These are phyloP conservation scores for Alethe diademata DNA, from an alignment of 2,113 vertebrate genomes.

Conservation along the genomic window DNA sequence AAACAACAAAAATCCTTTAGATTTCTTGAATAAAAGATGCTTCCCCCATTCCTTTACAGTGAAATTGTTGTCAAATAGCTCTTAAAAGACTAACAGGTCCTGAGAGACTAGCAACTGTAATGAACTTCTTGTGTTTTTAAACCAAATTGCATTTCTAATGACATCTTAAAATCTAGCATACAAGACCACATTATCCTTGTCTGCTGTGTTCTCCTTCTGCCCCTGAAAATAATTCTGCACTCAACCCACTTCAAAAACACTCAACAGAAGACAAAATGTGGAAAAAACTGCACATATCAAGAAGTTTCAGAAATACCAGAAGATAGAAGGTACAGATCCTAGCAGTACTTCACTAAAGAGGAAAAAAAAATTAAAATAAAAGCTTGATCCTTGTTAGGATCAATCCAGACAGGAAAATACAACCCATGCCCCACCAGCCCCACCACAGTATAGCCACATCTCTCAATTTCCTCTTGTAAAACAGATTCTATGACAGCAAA, in stretches of 20 bases:
- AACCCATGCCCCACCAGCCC: background rate
- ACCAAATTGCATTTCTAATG: background rate
- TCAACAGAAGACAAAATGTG: background rate
- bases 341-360: background rate
- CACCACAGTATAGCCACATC: rapidly evolving
- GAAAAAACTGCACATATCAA: background rate
- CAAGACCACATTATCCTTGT: background rate
- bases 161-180: background rate
- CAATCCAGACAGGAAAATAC: background rate
- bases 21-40: slow-evolving; percentile 12
- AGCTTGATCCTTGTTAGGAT: background rate
- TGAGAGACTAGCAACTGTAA: background rate
- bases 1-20: background rate
- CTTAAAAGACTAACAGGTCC: background rate
- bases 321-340: background rate
- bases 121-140: slow-evolving; percentile 29
- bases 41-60: background rate
- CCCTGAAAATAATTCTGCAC: background rate
- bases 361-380: background rate
- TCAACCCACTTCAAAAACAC: background rate
- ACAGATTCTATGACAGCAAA: background rate
- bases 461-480: background rate
- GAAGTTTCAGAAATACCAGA: background rate
- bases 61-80: background rate
- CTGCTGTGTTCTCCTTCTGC: background rate